Evolutionary conservation across 2,113 vertebrate genomes (phyloP).

Genomic region (Redunca redunca): DNA sequence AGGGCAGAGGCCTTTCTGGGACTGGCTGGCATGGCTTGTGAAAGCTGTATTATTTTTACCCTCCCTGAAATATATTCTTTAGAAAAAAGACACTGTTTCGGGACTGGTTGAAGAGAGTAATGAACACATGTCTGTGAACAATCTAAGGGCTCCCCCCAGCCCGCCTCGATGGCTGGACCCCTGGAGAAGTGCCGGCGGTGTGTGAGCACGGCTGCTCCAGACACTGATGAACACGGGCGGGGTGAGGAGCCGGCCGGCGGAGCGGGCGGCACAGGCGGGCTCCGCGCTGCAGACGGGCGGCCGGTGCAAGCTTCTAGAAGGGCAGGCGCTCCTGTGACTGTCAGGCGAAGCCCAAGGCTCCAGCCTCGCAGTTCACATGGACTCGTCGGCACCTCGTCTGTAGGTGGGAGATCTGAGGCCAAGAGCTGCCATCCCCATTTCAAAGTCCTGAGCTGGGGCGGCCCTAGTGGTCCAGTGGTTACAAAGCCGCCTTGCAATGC

Average conservation of each 20-base stretch:
- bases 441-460: neutral
- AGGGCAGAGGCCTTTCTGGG: neutral
- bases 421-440: neutral
- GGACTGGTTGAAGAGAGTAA: neutral
- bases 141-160: fast-evolving
- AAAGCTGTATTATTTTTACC: neutral
- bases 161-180: no score
- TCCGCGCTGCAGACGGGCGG: neutral
- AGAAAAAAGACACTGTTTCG: neutral
- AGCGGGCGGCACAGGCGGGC: neutral
- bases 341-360: neutral
- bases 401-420: neutral
- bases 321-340: conserved; percentile 17
- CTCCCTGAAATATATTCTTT: neutral
- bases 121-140: no score
- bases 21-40: fast-evolving
- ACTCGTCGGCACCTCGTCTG: neutral
- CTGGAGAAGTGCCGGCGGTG: fast-evolving
- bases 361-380: neutral
- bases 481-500: neutral
- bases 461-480: neutral
- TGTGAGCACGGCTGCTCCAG: neutral
- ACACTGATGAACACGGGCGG: fast-evolving
- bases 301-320: neutral
- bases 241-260: neutral